Percentiles rank a stretch among this genome's conserved stretches.
phyloP scores from a whole-genome alignment of 2,797 vertebrate species.

The Rhynchotus rufescens region DNA sequence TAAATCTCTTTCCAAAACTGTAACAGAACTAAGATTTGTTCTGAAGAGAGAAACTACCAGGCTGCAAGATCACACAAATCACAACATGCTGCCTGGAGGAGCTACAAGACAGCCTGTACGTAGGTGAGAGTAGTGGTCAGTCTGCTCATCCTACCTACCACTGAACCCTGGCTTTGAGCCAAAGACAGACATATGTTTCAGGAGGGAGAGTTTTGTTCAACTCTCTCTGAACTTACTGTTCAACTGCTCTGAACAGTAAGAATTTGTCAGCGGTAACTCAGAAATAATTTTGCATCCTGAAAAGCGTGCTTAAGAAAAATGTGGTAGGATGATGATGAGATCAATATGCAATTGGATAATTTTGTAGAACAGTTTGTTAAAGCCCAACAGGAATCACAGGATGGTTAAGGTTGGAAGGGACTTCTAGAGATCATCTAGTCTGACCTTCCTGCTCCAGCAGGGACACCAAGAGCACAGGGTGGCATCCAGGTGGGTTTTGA shows the following conservation, averaged over 20 bases:
- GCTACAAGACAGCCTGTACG: neutral
- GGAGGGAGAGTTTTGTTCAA: neutral
- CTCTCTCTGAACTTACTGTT: too few relatives aligned
- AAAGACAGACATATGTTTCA: fast-evolving
- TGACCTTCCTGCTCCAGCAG: too few relatives aligned
- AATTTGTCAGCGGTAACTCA: neutral
- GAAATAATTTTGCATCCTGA: neutral
- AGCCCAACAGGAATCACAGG: neutral
- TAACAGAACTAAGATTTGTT: neutral
- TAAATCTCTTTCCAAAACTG: neutral
- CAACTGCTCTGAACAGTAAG: neutral
- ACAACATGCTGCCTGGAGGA: neutral
- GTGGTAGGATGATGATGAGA: neutral
- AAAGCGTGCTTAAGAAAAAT: neutral
- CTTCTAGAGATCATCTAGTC: too few relatives aligned
- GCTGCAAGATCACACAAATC: neutral
- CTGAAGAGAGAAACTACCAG: neutral
- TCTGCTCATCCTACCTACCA: neutral
- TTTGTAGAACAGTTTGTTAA: neutral
- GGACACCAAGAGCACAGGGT: too few relatives aligned
- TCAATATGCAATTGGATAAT: neutral
- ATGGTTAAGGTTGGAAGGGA: too few relatives aligned
- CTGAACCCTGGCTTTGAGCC: neutral
- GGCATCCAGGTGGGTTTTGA: too few relatives aligned
- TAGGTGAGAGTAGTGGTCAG: neutral